Percentiles rank a stretch among this genome's conserved stretches.
Conservation (phyloP, 2,888 invertebrate species). For the Maniola hyperantus region DNA sequence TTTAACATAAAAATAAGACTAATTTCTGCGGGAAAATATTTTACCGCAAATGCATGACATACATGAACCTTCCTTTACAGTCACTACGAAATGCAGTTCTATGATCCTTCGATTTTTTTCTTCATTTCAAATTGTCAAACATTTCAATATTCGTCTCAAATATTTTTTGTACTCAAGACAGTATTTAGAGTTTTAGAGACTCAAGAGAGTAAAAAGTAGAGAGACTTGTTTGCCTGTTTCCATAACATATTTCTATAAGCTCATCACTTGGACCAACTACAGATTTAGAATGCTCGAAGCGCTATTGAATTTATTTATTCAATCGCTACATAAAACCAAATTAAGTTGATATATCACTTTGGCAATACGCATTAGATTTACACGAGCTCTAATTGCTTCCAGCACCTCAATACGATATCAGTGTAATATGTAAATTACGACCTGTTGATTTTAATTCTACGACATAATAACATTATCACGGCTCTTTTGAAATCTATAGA, state of each 20-base stretch:
- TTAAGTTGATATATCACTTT: slow-evolving; percentile 5
- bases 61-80: background rate
- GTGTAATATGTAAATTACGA: background rate
- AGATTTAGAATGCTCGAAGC: slow-evolving; percentile 9
- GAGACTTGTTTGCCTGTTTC: background rate
- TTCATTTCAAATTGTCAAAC: too few relatives aligned
- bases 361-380: slow-evolving; percentile 6
- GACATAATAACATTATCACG: background rate
- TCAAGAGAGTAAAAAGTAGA: too few relatives aligned
- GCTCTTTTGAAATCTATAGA: background rate
- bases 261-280: background rate
- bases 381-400: background rate
- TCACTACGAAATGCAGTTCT: too few relatives aligned
- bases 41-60: too few relatives aligned
- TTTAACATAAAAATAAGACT: too few relatives aligned
- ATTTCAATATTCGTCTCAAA: too few relatives aligned
- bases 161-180: too few relatives aligned
- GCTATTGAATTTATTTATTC: slow-evolving; percentile 15
- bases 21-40: too few relatives aligned
- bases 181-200: too few relatives aligned
- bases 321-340: slow-evolving; percentile 10
- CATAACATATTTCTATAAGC: background rate
- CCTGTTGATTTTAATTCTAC: background rate
- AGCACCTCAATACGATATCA: background rate
- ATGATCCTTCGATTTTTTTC: too few relatives aligned